Percentiles rank a stretch among this genome's conserved stretches.
Conservation (phyloP, 2,113 vertebrate genomes). For the Pipa parva region DNA sequence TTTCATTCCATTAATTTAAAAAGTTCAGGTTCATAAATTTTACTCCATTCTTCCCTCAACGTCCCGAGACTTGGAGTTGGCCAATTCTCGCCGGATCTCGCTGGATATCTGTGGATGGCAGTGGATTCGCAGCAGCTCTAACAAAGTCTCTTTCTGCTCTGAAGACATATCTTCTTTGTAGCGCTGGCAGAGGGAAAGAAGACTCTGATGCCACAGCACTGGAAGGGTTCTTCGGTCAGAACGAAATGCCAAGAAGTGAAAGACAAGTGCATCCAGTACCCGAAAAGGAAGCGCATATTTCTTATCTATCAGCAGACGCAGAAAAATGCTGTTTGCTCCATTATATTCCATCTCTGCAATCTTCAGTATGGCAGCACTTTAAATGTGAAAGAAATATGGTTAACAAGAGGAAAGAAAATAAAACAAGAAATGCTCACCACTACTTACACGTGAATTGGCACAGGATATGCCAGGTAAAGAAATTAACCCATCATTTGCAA, state of each 20-base stretch:
- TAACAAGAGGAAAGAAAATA: not conserved
- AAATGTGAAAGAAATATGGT: rapidly evolving
- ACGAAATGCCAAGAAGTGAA: constrained; percentile 91
- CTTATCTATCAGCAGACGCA: constrained; percentile 91
- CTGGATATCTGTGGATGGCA: constrained; percentile 73
- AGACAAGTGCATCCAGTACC: constrained; percentile 90
- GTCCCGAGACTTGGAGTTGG: constrained; percentile 76
- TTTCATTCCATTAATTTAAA: no score
- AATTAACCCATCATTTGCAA: no score
- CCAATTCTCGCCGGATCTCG: constrained; percentile 84
- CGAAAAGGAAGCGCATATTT: constrained; percentile 97
- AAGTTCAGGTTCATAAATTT: no score
- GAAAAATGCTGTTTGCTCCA: constrained; percentile 94
- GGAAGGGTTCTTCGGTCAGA: constrained; percentile 77
- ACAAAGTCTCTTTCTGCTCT: constrained; percentile 82
- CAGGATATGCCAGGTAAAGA: no score
- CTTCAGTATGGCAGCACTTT: constrained; percentile 91
- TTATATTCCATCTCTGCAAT: constrained; percentile 94
- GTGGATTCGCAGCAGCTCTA: constrained; percentile 86
- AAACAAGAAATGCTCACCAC: no score
- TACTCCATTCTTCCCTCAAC: no score
- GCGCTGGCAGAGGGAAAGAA: constrained; percentile 86
- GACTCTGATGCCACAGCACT: constrained; percentile 94
- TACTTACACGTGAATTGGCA: no score
- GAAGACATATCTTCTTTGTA: constrained; percentile 91